Base-by-base conservation (phyloP, 92 coral and sea anemone species). In the Micromussa lordhowensis region DNA sequence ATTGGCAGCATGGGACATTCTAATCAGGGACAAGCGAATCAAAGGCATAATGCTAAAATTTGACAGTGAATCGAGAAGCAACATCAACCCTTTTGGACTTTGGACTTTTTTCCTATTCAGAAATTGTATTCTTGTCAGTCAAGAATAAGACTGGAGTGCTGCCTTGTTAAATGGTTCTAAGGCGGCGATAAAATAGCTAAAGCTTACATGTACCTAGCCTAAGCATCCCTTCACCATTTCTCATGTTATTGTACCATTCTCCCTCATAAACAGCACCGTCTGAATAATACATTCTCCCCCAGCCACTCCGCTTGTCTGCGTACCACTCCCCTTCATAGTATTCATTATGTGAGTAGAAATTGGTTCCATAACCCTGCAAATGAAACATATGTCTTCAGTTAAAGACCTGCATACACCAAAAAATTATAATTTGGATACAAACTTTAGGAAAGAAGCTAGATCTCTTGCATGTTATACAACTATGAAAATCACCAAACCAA, bases 271-370 rank as follows among this genome's bases (percentile, higher is more conserved):
- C 99, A 7, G 99, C 86, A 53, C 99, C 98, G 91, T 97, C 98
- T 64, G 93, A 82, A 71, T 91, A 96, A 84, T 97, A 97, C 98
- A 97, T 97, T 36, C 99, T 87, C 16, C 99, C 99, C 99, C 99
- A 97, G 28, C 99, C 99, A 90, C 99, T 97, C 22, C 99, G 91
- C 86, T 95, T 96, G 87, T 95, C 96, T 10, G 97, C 98, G 90
- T 97, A 97, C 99, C 99, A 95, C 74, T 97, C 99, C 2, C 99
- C 99, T 82, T 97, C 99, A 83, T 94, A 97, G 76, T 97, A 96
- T 82, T 97, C 98, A 84, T 80, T 97, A 21, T 76, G 21, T 40
- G 99, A 96, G 88, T 95, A 97, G 79, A 96, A 97, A 77, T 95
- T 97, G 18, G 99, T 96, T 58, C 99, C 99, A 96, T 97, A 97